Evolutionary conservation across 2,888 invertebrate genomes (phyloP).

Genomic region (Macroteleia sp.): DNA sequence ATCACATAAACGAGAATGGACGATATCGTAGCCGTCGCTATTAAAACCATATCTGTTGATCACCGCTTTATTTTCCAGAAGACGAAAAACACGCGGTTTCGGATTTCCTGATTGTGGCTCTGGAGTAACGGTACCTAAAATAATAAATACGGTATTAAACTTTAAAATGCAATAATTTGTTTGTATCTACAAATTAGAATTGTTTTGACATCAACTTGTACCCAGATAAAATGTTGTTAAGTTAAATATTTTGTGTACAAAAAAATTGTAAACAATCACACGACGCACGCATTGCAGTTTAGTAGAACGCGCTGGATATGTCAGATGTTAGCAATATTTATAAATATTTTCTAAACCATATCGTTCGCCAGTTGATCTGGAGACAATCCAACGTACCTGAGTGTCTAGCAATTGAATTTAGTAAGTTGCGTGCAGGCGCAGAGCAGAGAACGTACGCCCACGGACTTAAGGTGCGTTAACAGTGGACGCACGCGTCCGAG

Average conservation of each 20-base stretch:
- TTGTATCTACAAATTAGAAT: too few relatives aligned
- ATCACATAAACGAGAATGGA: slow-evolving; percentile 87
- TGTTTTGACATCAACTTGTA: too few relatives aligned
- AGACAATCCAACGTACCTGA: slow-evolving; percentile 47
- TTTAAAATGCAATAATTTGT: too few relatives aligned
- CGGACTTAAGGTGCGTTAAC: too few relatives aligned
- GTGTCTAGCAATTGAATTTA: slow-evolving; percentile 42
- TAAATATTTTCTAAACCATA: neutral
- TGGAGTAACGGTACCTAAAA: slow-evolving; percentile 92
- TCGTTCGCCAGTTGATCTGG: neutral
- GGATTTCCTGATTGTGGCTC: slow-evolving; percentile 96
- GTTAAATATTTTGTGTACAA: too few relatives aligned
- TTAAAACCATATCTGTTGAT: slow-evolving; percentile 99
- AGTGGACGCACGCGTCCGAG: too few relatives aligned
- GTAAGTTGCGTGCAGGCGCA: slow-evolving; percentile 43
- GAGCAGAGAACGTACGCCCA: slow-evolving; percentile 49
- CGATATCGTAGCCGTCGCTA: slow-evolving; percentile 94
- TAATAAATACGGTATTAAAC: too few relatives aligned
- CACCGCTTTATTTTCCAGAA: slow-evolving; percentile 93
- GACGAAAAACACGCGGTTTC: slow-evolving; percentile 95
- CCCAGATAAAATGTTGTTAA: too few relatives aligned
- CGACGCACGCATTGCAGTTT: too few relatives aligned
- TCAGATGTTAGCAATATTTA: too few relatives aligned
- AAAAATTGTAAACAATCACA: too few relatives aligned
- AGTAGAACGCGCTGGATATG: too few relatives aligned